These are phyloP conservation scores for Heliconius aoede DNA, from an alignment of 2,888 invertebrate species.

Conservation along the genomic window DNA sequence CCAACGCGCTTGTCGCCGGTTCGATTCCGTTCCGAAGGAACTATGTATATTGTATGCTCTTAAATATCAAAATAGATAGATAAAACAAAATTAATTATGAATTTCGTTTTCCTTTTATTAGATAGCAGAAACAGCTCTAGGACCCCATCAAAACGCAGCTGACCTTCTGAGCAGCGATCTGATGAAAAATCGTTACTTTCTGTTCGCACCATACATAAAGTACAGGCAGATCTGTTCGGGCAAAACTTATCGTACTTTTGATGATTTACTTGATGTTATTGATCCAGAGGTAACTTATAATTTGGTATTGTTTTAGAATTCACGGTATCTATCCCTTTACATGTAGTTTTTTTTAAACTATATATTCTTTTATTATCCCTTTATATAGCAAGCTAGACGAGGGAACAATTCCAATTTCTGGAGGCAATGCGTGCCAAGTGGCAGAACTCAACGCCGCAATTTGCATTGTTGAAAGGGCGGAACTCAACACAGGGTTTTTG, in stretches of 20 bases:
- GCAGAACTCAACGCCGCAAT: too few species aligned
- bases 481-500: too few species aligned
- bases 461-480: not conserved
- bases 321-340: not conserved
- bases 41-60: too few species aligned
- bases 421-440: not conserved
- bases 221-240: constrained; percentile 91
- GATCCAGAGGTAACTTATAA: constrained; percentile 51
- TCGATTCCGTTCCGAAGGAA: too few species aligned
- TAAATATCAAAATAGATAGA: too few species aligned
- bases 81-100: not conserved
- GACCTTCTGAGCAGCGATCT: constrained; percentile 57
- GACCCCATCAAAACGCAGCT: constrained; percentile 51
- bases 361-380: too few species aligned
- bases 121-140: constrained; percentile 53
- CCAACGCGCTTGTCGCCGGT: too few species aligned
- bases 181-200: constrained; percentile 86
- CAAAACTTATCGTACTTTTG: constrained; percentile 86
- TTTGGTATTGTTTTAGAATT: not conserved
- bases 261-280: constrained; percentile 88
- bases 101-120: constrained; percentile 42
- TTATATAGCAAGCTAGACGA: not conserved
- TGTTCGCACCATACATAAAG: constrained; percentile 92
- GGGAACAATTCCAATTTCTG: not conserved
- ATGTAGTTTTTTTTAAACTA: too few species aligned